Base-by-base conservation (phyloP, 2,797 vertebrate species). In the Prionace glauca region DNA sequence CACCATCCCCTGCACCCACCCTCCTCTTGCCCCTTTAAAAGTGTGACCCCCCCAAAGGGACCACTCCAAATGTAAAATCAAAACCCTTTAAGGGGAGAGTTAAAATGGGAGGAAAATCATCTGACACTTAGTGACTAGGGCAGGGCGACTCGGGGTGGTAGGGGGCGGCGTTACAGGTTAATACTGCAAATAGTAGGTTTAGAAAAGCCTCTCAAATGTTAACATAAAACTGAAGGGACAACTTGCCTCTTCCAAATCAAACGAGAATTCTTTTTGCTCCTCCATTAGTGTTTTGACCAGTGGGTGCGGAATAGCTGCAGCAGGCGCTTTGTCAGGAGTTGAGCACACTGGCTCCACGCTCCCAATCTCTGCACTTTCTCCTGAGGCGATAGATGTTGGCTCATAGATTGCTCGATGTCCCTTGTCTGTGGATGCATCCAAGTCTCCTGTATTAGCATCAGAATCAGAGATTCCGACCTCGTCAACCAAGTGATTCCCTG, bases 181-280 rank as follows among this genome's bases (percentile, higher is more conserved):
- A 32, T 74, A 41, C 41, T 69, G 32, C 22, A 71, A 32, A 10
- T 69, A 93, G 45, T 2, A 4, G 12, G n/a, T 71, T 29, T 1
- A 71, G 20, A n/a, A 71, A 69, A 45, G 11, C n/a, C 11, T 41
- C 41, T 94, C 11, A 24, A 41, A 94, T 29, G 1, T 29, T 26
- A 72, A 74, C 45, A 62, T 16, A 56, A 74, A 95, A 56, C 45
- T 56, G 93, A 56, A 74, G 41, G 29, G 74, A 11, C 96, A 95
- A 97, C 97, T 32, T 97, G 99, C 99, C 99, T 99, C 99, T 96
- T 99, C 99, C 98, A 99, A 98, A 96, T 99, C 99, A 29, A 99
- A 99, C 26, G 99, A 99, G 96, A 95, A 95, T 95, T 99, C 98
- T 74, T 98, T 97, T 74, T 98, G 98, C 96, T 98, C 98, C 2